phyloP scores from a whole-genome alignment of 2,888 invertebrate species.

The Drosophila anomelani region DNA sequence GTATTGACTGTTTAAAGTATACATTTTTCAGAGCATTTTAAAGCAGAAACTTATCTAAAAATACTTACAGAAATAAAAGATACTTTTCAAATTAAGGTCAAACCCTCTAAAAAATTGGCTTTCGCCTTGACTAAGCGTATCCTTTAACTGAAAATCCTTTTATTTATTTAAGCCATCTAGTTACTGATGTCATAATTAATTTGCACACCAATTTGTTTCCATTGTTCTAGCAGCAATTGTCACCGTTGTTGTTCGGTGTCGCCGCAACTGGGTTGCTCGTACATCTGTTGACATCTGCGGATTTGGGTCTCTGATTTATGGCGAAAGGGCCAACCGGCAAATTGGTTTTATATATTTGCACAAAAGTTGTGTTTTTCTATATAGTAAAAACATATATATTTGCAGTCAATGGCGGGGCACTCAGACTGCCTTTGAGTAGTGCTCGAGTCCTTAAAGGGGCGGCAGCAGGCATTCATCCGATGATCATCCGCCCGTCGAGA shows the following conservation, averaged over 20 bases:
- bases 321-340: conserved; percentile 18
- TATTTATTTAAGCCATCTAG: neutral
- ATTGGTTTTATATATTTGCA: conserved; percentile 4
- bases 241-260: conserved; percentile 53
- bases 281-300: conserved; percentile 33
- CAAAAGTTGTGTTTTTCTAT: neutral
- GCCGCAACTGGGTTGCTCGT: conserved; percentile 54
- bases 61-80: neutral
- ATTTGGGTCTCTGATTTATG: conserved; percentile 47
- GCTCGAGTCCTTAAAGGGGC: conserved; percentile 56
- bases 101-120: neutral
- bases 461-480: conserved; percentile 6
- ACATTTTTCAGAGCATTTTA: neutral
- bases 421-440: conserved; percentile 71
- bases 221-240: conserved; percentile 53
- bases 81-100: neutral
- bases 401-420: conserved; percentile 51
- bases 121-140: neutral
- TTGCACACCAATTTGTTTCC: conserved; percentile 58
- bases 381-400: conserved; percentile 21
- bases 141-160: neutral
- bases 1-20: neutral
- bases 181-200: conserved; percentile 72
- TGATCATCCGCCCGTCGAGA: neutral
- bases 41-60: neutral